Base-by-base conservation (phyloP, 2,113 vertebrate genomes). In the Scytalopus superciliaris region DNA sequence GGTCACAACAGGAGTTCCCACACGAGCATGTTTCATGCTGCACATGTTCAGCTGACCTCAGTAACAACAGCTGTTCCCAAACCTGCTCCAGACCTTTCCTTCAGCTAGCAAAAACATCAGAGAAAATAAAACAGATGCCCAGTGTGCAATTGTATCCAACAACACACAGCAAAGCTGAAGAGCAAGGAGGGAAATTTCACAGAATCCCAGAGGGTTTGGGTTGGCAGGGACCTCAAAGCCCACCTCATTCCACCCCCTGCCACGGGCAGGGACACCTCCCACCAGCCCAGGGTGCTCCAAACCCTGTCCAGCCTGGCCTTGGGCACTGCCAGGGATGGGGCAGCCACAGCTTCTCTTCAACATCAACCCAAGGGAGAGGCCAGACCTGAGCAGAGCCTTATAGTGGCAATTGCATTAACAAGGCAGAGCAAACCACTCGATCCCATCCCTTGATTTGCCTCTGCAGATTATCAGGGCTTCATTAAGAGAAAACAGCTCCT, bases 401-500 rank as follows among this genome's bases (percentile, higher is more conserved):
- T 3, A 21, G 10, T 1, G 1, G 59, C 57, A 82, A 69, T 0
- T 73, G 49, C 63, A 49, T 69, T 53, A 91, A 69, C 1, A 9
- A 40, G 0, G 0, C 35, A 9, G 1, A 84, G 25, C 64, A 84
- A 63, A 73, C 40, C 33, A 63, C 67, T 90, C 25, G 27, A 76
- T 69, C 62, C 55, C 40, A 37, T 55, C 40, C 33, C 83, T 75
- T 81, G 47, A 68, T 91, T 86, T 75, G 76, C 35, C 62, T 89
- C 62, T 40, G 55, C 62, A 82, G 91, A 67, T 84, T 86, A 83
- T 39, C 49, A 39, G 7, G 31, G 70, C 42, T 82, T 94, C 62
- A 56, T 64, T 74, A 79, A 72, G 60, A 47, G 39, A 57, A 89
- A 87, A 49, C 49, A 96, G 70, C 74, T 91, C 77, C 78, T 84